These are phyloP conservation scores for Protobothrops mucrosquamatus DNA, from an alignment of 2,113 vertebrate species.

Conservation along the genomic window DNA sequence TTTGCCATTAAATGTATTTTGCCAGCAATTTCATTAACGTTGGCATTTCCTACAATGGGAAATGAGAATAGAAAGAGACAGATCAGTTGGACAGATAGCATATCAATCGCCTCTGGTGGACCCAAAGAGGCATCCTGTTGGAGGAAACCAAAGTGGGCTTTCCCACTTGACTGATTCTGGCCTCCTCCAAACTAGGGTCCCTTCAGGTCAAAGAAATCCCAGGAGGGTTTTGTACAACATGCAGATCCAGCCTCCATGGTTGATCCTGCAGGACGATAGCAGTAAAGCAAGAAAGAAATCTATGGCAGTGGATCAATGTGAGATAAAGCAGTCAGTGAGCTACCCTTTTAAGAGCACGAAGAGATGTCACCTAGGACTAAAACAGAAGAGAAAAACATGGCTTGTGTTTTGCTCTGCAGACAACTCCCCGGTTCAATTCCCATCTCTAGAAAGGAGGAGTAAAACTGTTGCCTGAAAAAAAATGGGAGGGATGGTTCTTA, in stretches of 20 bases:
- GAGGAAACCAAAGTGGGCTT: background rate
- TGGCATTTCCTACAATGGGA: conserved; percentile 72
- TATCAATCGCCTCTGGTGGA: background rate
- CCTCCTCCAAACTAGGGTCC: background rate
- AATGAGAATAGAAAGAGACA: background rate
- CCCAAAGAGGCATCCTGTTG: background rate
- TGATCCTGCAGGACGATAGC: background rate
- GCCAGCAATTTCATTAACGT: conserved; percentile 79
- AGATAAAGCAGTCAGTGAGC: no score
- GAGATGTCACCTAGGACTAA: background rate
- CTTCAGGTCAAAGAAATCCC: background rate
- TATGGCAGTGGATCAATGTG: background rate
- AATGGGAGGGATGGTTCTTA: background rate
- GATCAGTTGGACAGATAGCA: background rate
- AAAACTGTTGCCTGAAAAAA: background rate
- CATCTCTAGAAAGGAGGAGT: background rate
- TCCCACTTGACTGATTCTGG: background rate
- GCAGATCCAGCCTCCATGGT: background rate
- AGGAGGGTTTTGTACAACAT: background rate
- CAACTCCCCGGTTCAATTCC: background rate
- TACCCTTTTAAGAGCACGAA: no score
- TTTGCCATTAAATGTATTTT: conserved; percentile 76
- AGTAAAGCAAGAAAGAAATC: background rate
- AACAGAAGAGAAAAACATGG: background rate
- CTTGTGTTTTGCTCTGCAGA: background rate